A percentile compares a stretch with the other conserved stretches of the same genome.
Evolutionary conservation across 2,797 vertebrate species (phyloP).

Genomic region (Melanotaenia boesemani): DNA sequence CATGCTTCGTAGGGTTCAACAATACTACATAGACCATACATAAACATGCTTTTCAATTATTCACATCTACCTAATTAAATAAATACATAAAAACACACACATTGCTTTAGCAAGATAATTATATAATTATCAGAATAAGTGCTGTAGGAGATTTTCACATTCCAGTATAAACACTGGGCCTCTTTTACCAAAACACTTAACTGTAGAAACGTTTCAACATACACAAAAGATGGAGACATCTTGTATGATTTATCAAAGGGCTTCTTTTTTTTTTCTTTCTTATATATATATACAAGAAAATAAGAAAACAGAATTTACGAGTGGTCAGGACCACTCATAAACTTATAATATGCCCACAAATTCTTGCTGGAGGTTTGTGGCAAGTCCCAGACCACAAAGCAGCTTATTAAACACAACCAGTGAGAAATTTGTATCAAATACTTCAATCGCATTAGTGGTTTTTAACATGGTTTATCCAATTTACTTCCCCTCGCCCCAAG

Average conservation of each 20-base stretch:
- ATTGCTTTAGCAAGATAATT: not conserved
- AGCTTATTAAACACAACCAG: slow-evolving; percentile 28
- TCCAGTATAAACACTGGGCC: slow-evolving; percentile 18
- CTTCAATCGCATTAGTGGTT: not conserved
- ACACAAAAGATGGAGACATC: not conserved
- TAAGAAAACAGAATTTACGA: slow-evolving; percentile 18
- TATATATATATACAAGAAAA: not conserved
- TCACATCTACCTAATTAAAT: not conserved
- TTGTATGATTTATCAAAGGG: slow-evolving; percentile 23
- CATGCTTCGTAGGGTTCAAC: slow-evolving; percentile 17
- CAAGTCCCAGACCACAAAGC: slow-evolving; percentile 16
- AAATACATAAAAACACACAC: not conserved
- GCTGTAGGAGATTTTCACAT: slow-evolving; percentile 14
- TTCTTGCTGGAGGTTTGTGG: slow-evolving; percentile 22
- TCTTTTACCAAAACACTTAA: slow-evolving; percentile 20
- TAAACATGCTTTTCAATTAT: slow-evolving; percentile 2
- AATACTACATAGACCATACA: not conserved
- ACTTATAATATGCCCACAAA: slow-evolving; percentile 14
- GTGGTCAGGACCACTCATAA: slow-evolving; percentile 4
- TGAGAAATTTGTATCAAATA: slow-evolving; percentile 28
- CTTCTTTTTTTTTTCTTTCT: slow-evolving; percentile 6
- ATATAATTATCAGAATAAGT: slow-evolving; percentile 4
- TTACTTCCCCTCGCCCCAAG: not conserved
- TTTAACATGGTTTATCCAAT: not conserved
- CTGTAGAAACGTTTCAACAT: not conserved